A percentile compares a stretch with the other conserved stretches of the same genome.
phyloP scores from a whole-genome alignment of 2,113 vertebrate genomes.

The Sturnira hondurensis region DNA sequence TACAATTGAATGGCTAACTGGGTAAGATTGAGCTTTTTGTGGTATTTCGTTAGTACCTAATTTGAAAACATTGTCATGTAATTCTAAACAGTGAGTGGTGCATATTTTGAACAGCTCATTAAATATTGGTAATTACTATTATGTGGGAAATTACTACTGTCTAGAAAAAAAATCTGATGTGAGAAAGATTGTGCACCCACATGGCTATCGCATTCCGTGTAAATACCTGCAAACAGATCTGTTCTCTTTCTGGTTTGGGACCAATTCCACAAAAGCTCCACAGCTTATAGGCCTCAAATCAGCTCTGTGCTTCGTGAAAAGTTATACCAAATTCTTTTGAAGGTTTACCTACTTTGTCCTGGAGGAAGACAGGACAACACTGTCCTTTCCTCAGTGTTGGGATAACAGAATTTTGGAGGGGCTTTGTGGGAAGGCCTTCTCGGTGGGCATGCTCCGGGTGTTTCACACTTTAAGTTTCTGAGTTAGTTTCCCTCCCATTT shows the following conservation, averaged over 20 bases:
- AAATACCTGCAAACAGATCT: not conserved
- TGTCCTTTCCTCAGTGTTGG: not conserved
- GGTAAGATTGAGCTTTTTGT: not conserved
- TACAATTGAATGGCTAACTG: not conserved
- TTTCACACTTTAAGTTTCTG: not conserved
- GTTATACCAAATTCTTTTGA: not conserved
- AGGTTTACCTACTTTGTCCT: not conserved
- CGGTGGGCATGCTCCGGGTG: not conserved
- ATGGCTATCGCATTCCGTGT: not conserved
- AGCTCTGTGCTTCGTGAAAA: not conserved
- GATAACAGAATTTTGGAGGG: too few species aligned
- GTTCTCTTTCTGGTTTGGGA: not conserved
- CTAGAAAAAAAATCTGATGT: not conserved
- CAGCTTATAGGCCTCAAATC: not conserved
- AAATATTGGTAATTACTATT: not conserved
- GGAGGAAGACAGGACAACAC: not conserved
- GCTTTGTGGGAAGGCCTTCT: not conserved
- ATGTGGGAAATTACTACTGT: not conserved
- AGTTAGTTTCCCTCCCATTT: not conserved
- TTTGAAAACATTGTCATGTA: not conserved
- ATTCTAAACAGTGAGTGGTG: not conserved
- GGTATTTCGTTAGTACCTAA: not conserved
- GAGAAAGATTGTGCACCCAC: not conserved
- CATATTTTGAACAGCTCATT: not conserved
- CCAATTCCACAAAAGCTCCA: not conserved